Evolutionary conservation across 2,797 vertebrate species (phyloP), one percentile per base, ranked within the genome.

Genomic region (Etheostoma perlongum): DNA sequence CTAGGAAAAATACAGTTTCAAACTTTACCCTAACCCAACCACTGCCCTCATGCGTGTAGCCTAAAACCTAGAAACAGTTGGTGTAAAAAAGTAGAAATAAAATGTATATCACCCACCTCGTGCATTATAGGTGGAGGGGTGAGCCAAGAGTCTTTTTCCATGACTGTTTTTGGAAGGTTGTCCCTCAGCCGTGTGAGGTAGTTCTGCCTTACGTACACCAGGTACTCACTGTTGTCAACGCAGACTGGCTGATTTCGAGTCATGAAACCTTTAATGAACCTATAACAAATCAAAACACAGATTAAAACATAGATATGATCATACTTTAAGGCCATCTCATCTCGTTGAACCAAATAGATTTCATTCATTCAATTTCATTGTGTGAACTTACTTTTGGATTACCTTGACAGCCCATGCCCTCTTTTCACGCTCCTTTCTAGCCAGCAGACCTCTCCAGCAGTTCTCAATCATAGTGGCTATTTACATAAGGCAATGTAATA

Each of bases 251-350:
- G 89, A 85, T 97, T 95, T 64, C 98, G 95, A 65, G 94, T 93
- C 83, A 99, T 97, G 93, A 99, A 99, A 13, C 97, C 97, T 14
- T 95, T 96, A 49, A 99, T 95, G 88, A 98, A 99, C 85, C 98
- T 99, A 18, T 8, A 74, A 74, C 2, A 58, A 44, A 47, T 30
- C 66, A 44, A 54, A 49, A 27, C 36, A 40, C 19, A 47, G 1
- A 19, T 59, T 16, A 40, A 9, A 25, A 6, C 46, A 21, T 1
- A 5, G 12, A 25, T 9, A 9, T 19, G 5, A 19, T 54, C 1
- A 42, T 33, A 21, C 27, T 18, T 15, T 2, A 1, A 42, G 12
- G 10, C 18, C 4, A 4, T 49, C 46, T 47, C 27, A 55, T 49
- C 46, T 30, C 27, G 48, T 53, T 16, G 15, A 21, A 51, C 19